Conservation (phyloP, 1,140 invertebrate genomes). For the Drosophila busckii region DNA sequence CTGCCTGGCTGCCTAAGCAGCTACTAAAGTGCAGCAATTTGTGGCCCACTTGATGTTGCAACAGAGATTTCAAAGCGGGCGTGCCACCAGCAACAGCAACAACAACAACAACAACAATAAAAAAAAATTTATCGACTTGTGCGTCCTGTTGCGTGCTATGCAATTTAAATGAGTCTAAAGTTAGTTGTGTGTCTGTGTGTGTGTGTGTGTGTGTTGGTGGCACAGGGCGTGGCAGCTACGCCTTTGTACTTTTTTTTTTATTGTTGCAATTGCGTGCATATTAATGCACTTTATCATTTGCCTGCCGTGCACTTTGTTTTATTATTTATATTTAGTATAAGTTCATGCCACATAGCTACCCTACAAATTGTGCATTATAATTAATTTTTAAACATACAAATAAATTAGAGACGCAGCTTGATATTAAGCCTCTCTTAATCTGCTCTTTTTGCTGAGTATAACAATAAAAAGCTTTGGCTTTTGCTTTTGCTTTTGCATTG, state of each 20-base stretch:
- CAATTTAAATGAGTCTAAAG: conserved; percentile 63
- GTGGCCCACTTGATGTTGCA: no score
- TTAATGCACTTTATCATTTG: conserved; percentile 70
- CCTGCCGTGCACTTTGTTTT: conserved; percentile 56
- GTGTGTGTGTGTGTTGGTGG: no score
- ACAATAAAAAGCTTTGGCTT: no score
- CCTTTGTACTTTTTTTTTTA: neutral
- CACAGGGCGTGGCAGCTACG: conserved; percentile 44
- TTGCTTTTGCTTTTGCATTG: no score
- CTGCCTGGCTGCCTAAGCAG: no score
- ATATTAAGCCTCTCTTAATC: no score
- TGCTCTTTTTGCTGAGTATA: no score
- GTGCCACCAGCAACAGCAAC: conserved; percentile 4
- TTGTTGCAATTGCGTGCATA: conserved; percentile 51
- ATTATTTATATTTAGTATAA: conserved; percentile 77
- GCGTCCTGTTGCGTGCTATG: conserved; percentile 69
- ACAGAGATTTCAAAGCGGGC: conserved; percentile 29
- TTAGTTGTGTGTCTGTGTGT: no score
- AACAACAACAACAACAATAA: neutral
- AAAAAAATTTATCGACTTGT: conserved; percentile 65
- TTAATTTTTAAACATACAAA: no score
- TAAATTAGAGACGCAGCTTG: no score
- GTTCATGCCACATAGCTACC: conserved; percentile 42
- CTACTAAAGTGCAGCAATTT: no score
- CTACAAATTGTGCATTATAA: no score